Conservation (phyloP, 2,113 vertebrate species). For the human (Homo sapiens) region DNA sequence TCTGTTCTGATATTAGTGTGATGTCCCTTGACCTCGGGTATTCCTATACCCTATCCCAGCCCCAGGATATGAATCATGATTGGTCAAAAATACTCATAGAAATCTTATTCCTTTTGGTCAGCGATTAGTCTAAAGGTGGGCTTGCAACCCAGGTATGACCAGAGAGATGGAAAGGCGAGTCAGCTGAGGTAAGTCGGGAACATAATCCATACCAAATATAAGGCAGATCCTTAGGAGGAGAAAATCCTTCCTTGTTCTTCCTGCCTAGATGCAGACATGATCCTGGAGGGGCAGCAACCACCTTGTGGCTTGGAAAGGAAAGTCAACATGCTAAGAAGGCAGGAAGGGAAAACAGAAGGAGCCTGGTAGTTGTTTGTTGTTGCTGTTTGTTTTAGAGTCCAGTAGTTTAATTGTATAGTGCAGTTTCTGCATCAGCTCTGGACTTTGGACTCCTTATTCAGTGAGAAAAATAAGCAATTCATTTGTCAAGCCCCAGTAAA, state of each 20-base stretch:
- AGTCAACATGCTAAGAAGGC: neutral
- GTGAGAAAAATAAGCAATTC: neutral
- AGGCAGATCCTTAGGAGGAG: neutral
- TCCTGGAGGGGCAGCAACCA: neutral
- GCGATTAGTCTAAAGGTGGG: neutral
- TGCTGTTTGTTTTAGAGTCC: neutral
- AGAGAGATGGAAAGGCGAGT: neutral
- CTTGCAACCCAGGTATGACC: neutral
- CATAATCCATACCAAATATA: neutral
- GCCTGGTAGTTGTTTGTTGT: neutral
- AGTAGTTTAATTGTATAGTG: neutral
- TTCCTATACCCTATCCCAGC: neutral
- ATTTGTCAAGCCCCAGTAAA: neutral
- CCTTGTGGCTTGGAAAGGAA: neutral
- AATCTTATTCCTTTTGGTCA: neutral
- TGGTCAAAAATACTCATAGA: neutral
- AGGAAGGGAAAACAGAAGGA: neutral
- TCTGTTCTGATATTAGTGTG: neutral
- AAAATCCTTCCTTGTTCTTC: neutral
- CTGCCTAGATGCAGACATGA: neutral
- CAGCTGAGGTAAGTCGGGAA: neutral
- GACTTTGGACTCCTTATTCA: constrained; percentile 10
- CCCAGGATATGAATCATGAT: neutral
- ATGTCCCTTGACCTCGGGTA: neutral
- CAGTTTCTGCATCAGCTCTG: neutral